Evolutionary conservation across 1,140 invertebrate genomes (phyloP).

Genomic region (Lasaia peninsularis): DNA sequence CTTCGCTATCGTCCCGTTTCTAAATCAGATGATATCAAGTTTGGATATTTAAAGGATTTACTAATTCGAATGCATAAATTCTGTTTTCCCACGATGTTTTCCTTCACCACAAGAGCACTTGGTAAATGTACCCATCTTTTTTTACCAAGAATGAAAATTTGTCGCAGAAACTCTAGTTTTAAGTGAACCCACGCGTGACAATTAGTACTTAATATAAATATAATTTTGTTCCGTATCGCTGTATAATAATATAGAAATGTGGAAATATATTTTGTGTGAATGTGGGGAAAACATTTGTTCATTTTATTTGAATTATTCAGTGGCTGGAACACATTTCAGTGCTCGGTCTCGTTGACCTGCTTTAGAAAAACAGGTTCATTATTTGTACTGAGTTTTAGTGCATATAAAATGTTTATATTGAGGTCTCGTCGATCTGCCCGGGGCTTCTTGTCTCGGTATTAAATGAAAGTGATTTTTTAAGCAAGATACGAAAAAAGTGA

Average conservation of each 20-base stretch:
- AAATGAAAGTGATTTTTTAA: background rate
- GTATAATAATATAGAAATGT: background rate
- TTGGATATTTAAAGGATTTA: no score
- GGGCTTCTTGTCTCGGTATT: background rate
- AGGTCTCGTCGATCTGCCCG: background rate
- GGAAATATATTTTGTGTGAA: constrained; percentile 3
- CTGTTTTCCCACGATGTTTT: no score
- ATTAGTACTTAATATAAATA: no score
- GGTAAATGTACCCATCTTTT: no score
- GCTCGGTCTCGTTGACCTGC: constrained; percentile 6
- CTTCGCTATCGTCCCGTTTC: no score
- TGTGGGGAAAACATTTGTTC: constrained; percentile 10
- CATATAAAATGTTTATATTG: constrained; percentile 5
- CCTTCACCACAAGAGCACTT: no score
- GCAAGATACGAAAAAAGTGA: background rate
- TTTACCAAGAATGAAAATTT: no score
- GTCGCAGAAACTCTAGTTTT: no score
- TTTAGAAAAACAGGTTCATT: constrained; percentile 11
- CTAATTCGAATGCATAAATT: no score
- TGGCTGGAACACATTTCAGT: background rate
- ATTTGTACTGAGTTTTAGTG: background rate
- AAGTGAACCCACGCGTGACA: no score
- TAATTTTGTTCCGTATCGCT: background rate
- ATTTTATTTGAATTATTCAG: constrained; percentile 12
- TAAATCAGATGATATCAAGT: no score